Conservation (phyloP, 1,140 invertebrate species). For the Solen grandis region DNA sequence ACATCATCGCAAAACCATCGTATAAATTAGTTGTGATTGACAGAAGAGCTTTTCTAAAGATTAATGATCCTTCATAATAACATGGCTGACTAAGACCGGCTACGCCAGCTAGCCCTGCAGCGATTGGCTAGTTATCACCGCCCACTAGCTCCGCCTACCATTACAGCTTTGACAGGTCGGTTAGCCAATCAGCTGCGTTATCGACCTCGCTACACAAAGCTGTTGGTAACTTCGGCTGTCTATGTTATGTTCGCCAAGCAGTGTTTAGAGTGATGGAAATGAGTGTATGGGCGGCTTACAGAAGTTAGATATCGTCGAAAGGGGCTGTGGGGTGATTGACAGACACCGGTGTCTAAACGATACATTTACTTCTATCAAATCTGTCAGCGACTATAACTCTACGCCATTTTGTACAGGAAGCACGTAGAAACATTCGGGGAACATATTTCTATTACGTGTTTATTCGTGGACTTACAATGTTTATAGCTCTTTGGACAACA, state of each 20-base stretch:
- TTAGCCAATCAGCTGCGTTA: constrained; percentile 17
- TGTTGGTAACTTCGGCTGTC: constrained; percentile 35
- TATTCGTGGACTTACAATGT: too few species aligned
- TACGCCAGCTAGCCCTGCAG: not conserved
- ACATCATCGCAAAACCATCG: constrained; percentile 53
- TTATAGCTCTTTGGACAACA: too few species aligned
- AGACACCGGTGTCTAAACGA: constrained; percentile 35
- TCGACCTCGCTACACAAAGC: not conserved
- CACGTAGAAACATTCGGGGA: too few species aligned
- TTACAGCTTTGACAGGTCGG: not conserved
- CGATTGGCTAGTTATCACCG: constrained; percentile 39
- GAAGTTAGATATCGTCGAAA: constrained; percentile 36
- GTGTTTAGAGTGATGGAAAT: constrained; percentile 43
- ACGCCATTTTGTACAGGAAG: constrained; percentile 44
- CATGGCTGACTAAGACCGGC: constrained; percentile 46
- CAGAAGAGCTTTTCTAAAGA: constrained; percentile 55
- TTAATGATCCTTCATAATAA: constrained; percentile 54
- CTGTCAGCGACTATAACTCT: constrained; percentile 48
- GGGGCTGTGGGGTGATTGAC: constrained; percentile 52
- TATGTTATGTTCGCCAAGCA: constrained; percentile 22
- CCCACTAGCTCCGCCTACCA: constrained; percentile 37
- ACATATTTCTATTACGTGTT: too few species aligned
- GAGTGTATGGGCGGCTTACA: constrained; percentile 54
- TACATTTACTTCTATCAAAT: constrained; percentile 58
- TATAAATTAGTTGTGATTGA: constrained; percentile 62